Evolutionary conservation across 2,797 vertebrate species (phyloP).

Genomic region (Psittacula derbiana): DNA sequence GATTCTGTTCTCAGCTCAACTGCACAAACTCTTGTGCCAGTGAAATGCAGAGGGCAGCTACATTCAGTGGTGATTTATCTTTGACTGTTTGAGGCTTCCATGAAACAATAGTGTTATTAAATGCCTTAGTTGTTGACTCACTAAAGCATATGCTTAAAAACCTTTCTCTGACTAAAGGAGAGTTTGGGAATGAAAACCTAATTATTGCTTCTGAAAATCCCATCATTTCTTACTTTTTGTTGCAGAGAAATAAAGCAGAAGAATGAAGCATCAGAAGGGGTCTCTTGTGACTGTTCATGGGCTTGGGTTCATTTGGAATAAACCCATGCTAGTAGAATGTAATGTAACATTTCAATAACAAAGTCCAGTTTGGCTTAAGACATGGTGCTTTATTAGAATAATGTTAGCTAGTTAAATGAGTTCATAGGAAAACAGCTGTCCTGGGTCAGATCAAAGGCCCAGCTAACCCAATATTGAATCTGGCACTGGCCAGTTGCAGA

Average conservation of each 20-base stretch:
- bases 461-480: background rate
- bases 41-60: background rate
- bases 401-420: background rate
- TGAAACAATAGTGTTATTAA: background rate
- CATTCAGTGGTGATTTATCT: background rate
- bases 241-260: background rate
- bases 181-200: background rate
- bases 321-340: background rate
- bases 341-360: background rate
- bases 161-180: background rate
- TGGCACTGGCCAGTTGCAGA: background rate
- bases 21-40: background rate
- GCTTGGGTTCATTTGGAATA: background rate
- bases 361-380: background rate
- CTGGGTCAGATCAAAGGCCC: background rate
- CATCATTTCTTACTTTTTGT: background rate
- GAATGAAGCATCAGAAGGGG: background rate
- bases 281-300: fast-evolving
- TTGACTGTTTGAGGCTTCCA: background rate
- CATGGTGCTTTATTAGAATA: background rate
- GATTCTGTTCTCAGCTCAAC: background rate
- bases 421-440: background rate
- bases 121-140: background rate
- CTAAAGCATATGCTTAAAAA: background rate
- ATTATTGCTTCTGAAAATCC: background rate